These are phyloP conservation scores for Calyptomena viridis DNA, from an alignment of 2,113 vertebrate species.

Conservation along the genomic window DNA sequence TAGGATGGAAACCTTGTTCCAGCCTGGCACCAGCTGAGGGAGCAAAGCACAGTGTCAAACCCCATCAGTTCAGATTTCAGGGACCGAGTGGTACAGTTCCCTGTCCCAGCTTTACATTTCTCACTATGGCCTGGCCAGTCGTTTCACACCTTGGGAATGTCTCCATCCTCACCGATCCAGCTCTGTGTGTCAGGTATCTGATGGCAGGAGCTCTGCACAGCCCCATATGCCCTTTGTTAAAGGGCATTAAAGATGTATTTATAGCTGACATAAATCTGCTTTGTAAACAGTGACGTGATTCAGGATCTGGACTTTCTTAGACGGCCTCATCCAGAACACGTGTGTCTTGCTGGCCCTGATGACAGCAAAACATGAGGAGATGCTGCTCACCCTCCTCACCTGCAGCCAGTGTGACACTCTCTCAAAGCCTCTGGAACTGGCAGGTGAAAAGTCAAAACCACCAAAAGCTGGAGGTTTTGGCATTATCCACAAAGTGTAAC, in stretches of 20 bases:
- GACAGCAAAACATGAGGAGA: neutral
- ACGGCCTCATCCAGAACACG: neutral
- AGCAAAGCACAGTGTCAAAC: neutral
- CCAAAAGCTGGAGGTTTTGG: neutral
- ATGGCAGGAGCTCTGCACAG: neutral
- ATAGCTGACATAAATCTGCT: constrained; percentile 32
- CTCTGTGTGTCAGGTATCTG: neutral
- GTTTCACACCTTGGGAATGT: neutral
- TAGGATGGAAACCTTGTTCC: neutral
- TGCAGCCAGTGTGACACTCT: too few relatives aligned
- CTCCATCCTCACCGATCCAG: neutral
- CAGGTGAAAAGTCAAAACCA: neutral
- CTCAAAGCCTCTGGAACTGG: neutral
- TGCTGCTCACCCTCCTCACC: neutral
- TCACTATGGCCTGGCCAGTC: accelerated
- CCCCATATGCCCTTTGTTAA: neutral
- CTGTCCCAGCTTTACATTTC: neutral
- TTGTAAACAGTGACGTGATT: constrained; percentile 41
- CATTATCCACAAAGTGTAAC: neutral
- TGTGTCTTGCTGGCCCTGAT: neutral
- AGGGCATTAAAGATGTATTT: constrained; percentile 33
- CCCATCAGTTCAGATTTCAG: neutral
- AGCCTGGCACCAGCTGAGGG: neutral
- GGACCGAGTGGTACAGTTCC: too few relatives aligned
- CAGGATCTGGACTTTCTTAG: neutral